Evolutionary conservation across 1,140 invertebrate species (phyloP), one percentile per base, ranked within the genome.

Genomic region (Plectrocnemia conspersa): DNA sequence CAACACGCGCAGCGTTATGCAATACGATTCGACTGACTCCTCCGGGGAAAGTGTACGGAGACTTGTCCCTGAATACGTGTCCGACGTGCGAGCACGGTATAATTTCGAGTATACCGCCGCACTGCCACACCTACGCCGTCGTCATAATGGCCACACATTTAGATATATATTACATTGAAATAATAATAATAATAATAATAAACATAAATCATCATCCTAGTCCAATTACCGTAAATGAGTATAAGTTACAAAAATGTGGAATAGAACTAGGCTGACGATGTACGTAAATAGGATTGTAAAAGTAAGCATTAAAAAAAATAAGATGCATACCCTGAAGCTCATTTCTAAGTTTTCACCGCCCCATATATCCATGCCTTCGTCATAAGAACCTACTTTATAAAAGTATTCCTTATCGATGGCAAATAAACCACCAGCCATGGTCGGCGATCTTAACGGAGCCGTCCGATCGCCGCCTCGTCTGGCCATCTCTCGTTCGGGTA

Each of bases 321-420:
- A 38, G 19, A 60, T 47, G 74, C 78, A 84, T 84, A 98, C 95
- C 82, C 95, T 81, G 73, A 98, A 98, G 58, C 93, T 97, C 89
- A 99, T 97, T 79, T 99, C 97, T 25, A 99, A 80, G 78, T 99
- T 99, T 75, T 99, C 96, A 52, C 95, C 97, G 23, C 96, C 97
- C 97, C 96, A 99, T 62, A 99, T 98, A 68, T 98, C 94, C 96
- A 99, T 98, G 62, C 95, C 94, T 73, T 95, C 86, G 72, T 99
- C 97, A 69, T 99, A 99, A 21, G 91, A 87, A 13, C 97, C 97
- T 52, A 99, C 80, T 77, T 96, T 87, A 70, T 96, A 93, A 77
- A 99, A 99, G 74, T 97, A 98, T 9, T 97, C 88, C 66, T 87
- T 85, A 68, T 98, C 93, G 56, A 98, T 98, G 19, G 95, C 88